These are phyloP conservation scores for Podargus strigoides DNA, from an alignment of 2,797 vertebrate species.

Conservation along the genomic window DNA sequence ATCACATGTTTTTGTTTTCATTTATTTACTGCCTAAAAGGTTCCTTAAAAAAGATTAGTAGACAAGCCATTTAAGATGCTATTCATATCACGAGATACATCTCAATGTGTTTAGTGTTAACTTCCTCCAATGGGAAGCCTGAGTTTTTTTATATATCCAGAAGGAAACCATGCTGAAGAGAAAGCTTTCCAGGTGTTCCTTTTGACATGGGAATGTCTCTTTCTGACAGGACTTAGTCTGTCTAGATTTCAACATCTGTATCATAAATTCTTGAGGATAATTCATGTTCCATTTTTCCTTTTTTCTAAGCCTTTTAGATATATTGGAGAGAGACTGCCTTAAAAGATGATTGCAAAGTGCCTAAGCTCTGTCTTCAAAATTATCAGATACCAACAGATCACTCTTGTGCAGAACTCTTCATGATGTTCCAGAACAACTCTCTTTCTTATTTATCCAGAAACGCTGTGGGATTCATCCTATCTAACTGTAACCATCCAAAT, in stretches of 20 bases:
- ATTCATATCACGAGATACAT: not conserved
- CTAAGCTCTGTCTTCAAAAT: not conserved
- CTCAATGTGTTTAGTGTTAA: not conserved
- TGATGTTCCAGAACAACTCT: not conserved
- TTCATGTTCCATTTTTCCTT: not conserved
- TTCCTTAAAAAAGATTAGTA: not conserved
- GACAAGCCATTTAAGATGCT: not conserved
- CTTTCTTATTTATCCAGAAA: not conserved
- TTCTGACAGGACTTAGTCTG: not conserved
- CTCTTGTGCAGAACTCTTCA: not conserved
- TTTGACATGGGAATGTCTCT: not conserved
- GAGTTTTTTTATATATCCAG: not conserved
- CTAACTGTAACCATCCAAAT: not conserved
- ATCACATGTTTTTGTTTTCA: not conserved
- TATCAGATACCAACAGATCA: not conserved
- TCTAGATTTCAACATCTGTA: not conserved
- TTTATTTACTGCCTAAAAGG: not conserved
- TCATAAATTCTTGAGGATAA: not conserved
- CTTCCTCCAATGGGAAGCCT: not conserved
- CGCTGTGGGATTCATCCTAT: not conserved
- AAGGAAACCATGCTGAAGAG: not conserved
- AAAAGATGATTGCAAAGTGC: not conserved
- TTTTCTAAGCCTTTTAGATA: not conserved
- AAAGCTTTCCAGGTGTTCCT: not conserved
- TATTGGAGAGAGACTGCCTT: not conserved